Evolutionary conservation across 2,888 invertebrate species (phyloP).

Genomic region (Polydrusus tereticollis): DNA sequence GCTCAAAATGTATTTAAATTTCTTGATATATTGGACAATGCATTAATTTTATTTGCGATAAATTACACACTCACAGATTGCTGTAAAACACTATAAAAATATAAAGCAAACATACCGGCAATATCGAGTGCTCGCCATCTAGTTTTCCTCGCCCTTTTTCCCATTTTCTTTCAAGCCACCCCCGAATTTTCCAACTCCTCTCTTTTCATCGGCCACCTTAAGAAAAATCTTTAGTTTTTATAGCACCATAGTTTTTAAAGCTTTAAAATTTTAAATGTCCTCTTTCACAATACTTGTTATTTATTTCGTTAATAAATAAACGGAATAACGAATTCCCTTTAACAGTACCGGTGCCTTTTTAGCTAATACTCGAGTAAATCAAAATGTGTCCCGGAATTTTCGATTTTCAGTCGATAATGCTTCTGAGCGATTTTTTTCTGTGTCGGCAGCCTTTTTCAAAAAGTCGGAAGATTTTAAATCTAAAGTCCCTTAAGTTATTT

Average conservation of each 20-base stretch:
- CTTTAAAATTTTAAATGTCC: not conserved
- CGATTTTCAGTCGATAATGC: conserved; percentile 12
- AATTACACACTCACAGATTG: too few species aligned
- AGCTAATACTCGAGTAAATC: not conserved
- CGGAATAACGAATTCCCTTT: conserved; percentile 2
- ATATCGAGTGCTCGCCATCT: conserved; percentile 75
- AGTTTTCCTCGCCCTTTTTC: conserved; percentile 74
- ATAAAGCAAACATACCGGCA: conserved; percentile 66
- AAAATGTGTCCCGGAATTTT: not conserved
- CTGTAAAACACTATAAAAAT: too few species aligned
- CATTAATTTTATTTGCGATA: too few species aligned
- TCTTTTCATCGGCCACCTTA: conserved; percentile 51
- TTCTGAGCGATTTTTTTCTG: not conserved
- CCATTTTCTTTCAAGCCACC: conserved; percentile 66
- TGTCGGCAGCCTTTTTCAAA: not conserved
- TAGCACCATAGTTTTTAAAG: conserved; percentile 32
- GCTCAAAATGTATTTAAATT: too few species aligned
- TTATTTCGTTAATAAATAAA: not conserved
- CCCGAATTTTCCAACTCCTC: conserved; percentile 46
- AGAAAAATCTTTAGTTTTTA: conserved; percentile 19
- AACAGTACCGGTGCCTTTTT: conserved; percentile 19
- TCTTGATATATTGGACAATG: too few species aligned
- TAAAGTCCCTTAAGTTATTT: conserved; percentile 37
- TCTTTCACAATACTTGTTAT: conserved; percentile 14
- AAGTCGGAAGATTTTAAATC: not conserved